Conservation (phyloP, 1,140 invertebrate species). For the Pseudomyrmex cubaensis region DNA sequence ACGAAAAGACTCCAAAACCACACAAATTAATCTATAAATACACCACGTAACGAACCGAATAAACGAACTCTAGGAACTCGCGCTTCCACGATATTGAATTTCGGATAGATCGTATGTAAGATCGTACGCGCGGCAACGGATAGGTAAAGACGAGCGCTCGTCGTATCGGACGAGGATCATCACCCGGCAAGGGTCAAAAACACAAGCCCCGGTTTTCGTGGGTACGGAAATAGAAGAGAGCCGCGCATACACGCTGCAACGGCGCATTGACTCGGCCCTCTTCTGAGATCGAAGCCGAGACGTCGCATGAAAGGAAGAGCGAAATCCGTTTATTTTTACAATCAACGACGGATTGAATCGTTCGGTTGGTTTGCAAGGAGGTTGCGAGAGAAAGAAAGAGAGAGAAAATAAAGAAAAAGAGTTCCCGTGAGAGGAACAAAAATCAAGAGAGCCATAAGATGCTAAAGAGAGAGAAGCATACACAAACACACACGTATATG, state of each 20-base stretch:
- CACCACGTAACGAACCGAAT: constrained; percentile 71
- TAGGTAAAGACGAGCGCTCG: not conserved
- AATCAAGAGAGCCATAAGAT: constrained; percentile 4
- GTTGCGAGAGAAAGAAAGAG: not conserved
- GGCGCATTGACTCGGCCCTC: constrained; percentile 62
- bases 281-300: constrained; percentile 71
- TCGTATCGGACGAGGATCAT: constrained; percentile 20
- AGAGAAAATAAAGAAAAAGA: not conserved
- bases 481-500: constrained; percentile 24
- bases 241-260: constrained; percentile 6
- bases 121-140: not conserved
- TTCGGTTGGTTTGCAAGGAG: constrained; percentile 62
- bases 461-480: constrained; percentile 8
- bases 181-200: constrained; percentile 35
- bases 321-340: constrained; percentile 77
- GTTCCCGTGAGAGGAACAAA: not conserved
- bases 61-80: constrained; percentile 65
- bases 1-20: constrained; percentile 77
- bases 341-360: constrained; percentile 78
- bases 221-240: constrained; percentile 72
- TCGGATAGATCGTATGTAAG: not conserved
- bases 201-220: constrained; percentile 51
- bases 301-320: constrained; percentile 54
- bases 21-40: constrained; percentile 85
- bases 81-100: constrained; percentile 37